Percentiles rank a stretch among this genome's conserved stretches.
phyloP scores from a whole-genome alignment of 2,888 invertebrate species.

The Gymnoscelis rufifasciata region DNA sequence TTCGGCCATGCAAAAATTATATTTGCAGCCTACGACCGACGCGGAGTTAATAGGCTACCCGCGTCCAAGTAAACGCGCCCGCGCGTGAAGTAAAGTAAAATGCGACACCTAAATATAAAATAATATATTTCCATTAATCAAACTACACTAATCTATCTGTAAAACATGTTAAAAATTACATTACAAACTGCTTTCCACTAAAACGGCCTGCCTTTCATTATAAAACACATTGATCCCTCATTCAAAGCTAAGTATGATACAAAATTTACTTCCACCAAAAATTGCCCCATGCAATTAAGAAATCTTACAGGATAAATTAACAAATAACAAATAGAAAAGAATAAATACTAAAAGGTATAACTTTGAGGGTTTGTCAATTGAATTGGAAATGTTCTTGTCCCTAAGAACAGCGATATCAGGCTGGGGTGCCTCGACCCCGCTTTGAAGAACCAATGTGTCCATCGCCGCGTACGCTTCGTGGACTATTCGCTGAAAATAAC shows the following conservation, averaged over 20 bases:
- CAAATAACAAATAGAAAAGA: constrained; percentile 10
- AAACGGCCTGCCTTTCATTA: background rate
- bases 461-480: constrained; percentile 67
- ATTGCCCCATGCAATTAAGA: constrained; percentile 1
- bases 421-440: constrained; percentile 31
- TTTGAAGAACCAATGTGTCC: constrained; percentile 60
- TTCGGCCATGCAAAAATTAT: no score
- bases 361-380: background rate
- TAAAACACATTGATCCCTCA: background rate
- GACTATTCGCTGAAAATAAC: constrained; percentile 54
- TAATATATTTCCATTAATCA: constrained; percentile 6
- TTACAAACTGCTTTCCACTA: background rate
- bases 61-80: no score
- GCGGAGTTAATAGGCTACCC: no score
- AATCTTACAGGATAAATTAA: constrained; percentile 12
- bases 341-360: constrained; percentile 7
- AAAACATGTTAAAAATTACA: constrained; percentile 1
- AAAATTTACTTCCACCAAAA: background rate
- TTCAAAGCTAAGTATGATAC: background rate
- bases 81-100: no score
- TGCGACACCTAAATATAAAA: no score
- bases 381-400: background rate
- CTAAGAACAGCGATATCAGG: constrained; percentile 32
- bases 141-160: constrained; percentile 6
- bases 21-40: no score